These are phyloP conservation scores for Bergia puertoricense DNA, from an alignment of 92 coral and sea anemone genomes.

Conservation along the genomic window DNA sequence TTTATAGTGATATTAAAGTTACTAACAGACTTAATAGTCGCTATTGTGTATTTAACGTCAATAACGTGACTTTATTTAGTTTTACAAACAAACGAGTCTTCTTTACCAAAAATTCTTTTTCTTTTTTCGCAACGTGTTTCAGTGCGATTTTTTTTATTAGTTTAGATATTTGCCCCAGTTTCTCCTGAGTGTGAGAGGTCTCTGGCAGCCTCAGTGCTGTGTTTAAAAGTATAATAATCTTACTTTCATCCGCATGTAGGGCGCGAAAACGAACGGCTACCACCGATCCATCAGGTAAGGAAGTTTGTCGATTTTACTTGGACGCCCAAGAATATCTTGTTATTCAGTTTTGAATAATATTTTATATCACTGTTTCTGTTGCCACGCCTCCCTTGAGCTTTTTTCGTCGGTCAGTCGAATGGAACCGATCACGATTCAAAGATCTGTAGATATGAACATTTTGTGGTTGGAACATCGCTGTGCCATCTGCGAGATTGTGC, in stretches of 20 bases:
- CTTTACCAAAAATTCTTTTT: background rate
- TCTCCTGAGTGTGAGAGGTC: background rate
- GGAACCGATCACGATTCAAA: too few species aligned
- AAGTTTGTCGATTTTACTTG: background rate
- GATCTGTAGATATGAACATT: too few species aligned
- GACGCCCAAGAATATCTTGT: background rate
- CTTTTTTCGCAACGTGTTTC: background rate
- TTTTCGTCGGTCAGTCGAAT: background rate
- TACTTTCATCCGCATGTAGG: conserved; percentile 38
- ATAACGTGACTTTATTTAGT: too few species aligned
- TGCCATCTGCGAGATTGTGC: too few species aligned
- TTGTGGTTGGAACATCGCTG: too few species aligned
- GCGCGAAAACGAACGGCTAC: conserved; percentile 74
- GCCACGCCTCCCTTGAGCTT: background rate
- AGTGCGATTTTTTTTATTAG: background rate
- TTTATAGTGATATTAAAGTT: too few species aligned
- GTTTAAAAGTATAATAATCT: too few species aligned
- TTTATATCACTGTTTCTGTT: background rate
- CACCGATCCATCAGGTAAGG: conserved; percentile 45
- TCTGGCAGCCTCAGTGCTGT: background rate
- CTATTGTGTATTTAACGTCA: too few species aligned
- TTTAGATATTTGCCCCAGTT: background rate
- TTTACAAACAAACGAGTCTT: too few species aligned
- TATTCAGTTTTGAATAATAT: background rate
- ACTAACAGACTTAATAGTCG: too few species aligned